phyloP scores from a whole-genome alignment of 2,113 vertebrate species.

The Symphodus melops region DNA sequence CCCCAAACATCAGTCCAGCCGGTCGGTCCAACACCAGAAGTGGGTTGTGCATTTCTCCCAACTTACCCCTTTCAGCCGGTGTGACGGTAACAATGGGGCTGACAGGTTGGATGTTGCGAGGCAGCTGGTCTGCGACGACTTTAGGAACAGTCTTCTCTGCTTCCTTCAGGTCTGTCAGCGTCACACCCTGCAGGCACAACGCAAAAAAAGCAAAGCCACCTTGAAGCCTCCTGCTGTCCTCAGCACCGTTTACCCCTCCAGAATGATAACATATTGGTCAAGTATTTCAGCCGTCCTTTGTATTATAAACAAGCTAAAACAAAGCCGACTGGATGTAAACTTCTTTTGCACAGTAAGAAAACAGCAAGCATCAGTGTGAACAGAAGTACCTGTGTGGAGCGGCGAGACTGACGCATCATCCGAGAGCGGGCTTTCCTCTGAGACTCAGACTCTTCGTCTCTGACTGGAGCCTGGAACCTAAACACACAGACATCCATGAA shows the following conservation, averaged over 20 bases:
- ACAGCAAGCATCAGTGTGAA: no score
- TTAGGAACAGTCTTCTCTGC: constrained; percentile 85
- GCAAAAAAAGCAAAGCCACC: constrained; percentile 5
- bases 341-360: no score
- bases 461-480: constrained; percentile 89
- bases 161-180: constrained; percentile 91
- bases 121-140: constrained; percentile 53
- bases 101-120: constrained; percentile 78
- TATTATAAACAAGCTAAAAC: no score
- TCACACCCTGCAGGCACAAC: constrained; percentile 86
- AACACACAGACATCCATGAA: constrained; percentile 25
- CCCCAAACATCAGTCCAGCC: not conserved
- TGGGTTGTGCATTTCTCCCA: no score
- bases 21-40: not conserved
- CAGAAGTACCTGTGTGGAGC: constrained; percentile 89
- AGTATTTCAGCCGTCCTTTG: no score
- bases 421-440: constrained; percentile 93
- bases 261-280: not conserved
- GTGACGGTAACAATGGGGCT: constrained; percentile 82
- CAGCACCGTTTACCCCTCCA: not conserved
- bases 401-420: constrained; percentile 90
- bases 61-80: constrained; percentile 82
- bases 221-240: not conserved
- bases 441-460: constrained; percentile 93
- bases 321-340: no score